Conservation (phyloP, 2,888 invertebrate species). For the Digitonthophagus gazella region DNA sequence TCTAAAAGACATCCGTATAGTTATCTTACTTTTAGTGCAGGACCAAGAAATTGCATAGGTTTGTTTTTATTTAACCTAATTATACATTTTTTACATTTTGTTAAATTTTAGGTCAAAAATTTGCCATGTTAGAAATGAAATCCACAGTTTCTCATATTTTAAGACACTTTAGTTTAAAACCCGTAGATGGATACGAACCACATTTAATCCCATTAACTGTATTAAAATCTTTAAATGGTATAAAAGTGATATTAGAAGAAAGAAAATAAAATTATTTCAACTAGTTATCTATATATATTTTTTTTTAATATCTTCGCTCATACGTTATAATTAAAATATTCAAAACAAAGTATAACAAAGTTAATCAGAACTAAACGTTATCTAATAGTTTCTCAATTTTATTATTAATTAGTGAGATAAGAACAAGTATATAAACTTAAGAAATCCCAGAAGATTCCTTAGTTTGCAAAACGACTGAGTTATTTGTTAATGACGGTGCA, state of each 20-base stretch:
- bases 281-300: too few relatives aligned
- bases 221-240: slow-evolving; percentile 22
- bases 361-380: too few relatives aligned
- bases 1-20: slow-evolving; percentile 4
- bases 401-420: too few relatives aligned
- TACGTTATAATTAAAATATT: too few relatives aligned
- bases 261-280: slow-evolving; percentile 16
- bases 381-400: too few relatives aligned
- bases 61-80: background rate
- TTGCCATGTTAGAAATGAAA: slow-evolving; percentile 56
- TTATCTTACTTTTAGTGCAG: slow-evolving; percentile 8
- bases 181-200: slow-evolving; percentile 25
- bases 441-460: too few relatives aligned
- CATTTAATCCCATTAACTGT: slow-evolving; percentile 24
- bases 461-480: too few relatives aligned
- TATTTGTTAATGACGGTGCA: too few relatives aligned
- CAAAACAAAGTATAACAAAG: too few relatives aligned
- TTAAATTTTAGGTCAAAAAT: slow-evolving; percentile 47
- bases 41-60: slow-evolving; percentile 14
- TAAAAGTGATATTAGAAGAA: slow-evolving; percentile 20
- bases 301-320: too few relatives aligned
- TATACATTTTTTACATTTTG: background rate
- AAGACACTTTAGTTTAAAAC: slow-evolving; percentile 49
- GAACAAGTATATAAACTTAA: too few relatives aligned
- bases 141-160: slow-evolving; percentile 53